These are phyloP conservation scores for Stenoptilia bipunctidactyla DNA, from an alignment of 2,888 invertebrate species.

Conservation along the genomic window DNA sequence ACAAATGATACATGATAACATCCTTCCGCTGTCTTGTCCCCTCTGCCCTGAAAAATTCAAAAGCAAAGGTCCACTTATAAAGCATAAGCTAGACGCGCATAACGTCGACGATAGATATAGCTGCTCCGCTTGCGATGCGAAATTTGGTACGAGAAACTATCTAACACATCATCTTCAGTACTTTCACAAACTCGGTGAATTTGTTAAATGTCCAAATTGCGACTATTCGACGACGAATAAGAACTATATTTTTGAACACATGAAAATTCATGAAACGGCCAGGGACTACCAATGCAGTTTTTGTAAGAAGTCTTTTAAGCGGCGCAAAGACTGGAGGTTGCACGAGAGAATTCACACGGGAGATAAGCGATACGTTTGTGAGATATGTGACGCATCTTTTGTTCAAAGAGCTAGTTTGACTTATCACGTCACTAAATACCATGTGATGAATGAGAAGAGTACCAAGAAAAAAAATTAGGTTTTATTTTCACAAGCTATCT, in stretches of 20 bases:
- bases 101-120: neutral
- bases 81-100: neutral
- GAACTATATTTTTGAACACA: neutral
- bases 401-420: constrained; percentile 57
- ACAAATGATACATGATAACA: neutral
- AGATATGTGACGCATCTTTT: constrained; percentile 52
- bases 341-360: constrained; percentile 28
- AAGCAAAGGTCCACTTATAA: neutral
- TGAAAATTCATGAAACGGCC: neutral
- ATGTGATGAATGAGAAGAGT: constrained; percentile 10
- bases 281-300: neutral
- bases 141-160: neutral
- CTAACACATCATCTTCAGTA: neutral
- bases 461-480: too few relatives aligned
- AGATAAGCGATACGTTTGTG: constrained; percentile 46
- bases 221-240: neutral
- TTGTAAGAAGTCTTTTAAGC: constrained; percentile 16
- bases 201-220: constrained; percentile 3
- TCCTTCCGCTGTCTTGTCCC: neutral
- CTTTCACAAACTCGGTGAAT: neutral
- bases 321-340: constrained; percentile 15
- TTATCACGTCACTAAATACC: constrained; percentile 54
- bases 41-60: neutral
- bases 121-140: constrained; percentile 9
- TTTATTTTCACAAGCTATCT: too few relatives aligned